phyloP scores from a whole-genome alignment of 2,888 invertebrate genomes.

The Coenonympha arcania region DNA sequence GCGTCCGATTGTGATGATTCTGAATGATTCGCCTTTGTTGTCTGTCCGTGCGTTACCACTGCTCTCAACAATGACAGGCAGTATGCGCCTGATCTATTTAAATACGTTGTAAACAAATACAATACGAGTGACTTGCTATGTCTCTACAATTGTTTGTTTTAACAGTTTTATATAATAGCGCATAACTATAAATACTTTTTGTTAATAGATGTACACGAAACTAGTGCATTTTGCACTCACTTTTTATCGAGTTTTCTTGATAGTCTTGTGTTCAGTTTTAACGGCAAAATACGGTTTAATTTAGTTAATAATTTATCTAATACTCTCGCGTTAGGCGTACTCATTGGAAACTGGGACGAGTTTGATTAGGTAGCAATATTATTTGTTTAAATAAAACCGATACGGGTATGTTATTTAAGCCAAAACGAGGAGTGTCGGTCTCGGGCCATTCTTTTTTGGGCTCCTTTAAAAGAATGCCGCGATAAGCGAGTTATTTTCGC shows the following conservation, averaged over 20 bases:
- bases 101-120: no score
- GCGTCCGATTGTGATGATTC: slow-evolving; percentile 6
- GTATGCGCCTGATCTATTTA: no score
- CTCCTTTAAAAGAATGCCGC: slow-evolving; percentile 70
- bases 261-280: background rate
- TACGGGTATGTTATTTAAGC: slow-evolving; percentile 57
- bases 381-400: slow-evolving; percentile 49
- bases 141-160: no score
- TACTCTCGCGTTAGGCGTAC: background rate
- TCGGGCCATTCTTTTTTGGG: slow-evolving; percentile 58
- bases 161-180: no score
- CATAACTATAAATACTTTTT: no score
- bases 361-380: slow-evolving; percentile 40
- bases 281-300: background rate
- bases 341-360: background rate
- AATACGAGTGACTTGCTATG: no score
- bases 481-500: slow-evolving; percentile 72
- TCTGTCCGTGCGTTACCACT: background rate
- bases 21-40: background rate
- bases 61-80: background rate
- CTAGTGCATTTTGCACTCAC: no score
- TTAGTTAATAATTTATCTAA: background rate
- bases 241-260: background rate
- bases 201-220: no score
- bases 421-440: slow-evolving; percentile 56